Percentiles rank a stretch among this genome's conserved stretches.
Evolutionary conservation across 2,113 vertebrate species (phyloP).

Genomic region (Tragulus kanchil): DNA sequence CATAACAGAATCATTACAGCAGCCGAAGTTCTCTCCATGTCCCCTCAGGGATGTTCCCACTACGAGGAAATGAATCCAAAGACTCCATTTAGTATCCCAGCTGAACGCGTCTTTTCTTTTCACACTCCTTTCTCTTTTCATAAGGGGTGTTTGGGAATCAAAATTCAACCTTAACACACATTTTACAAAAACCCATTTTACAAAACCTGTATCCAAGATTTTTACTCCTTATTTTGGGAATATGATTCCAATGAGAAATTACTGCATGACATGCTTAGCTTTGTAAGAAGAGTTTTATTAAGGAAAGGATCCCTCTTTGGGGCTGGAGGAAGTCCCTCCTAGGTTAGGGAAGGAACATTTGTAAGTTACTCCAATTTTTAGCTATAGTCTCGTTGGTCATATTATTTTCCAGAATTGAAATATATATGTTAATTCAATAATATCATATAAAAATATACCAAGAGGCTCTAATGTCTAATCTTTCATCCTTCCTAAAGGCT

Average conservation of each 20-base stretch:
- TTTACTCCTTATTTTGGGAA: not conserved
- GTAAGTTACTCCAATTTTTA: not conserved
- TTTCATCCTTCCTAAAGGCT: not conserved
- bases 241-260: not conserved
- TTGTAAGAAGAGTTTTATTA: conserved; percentile 5
- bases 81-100: not conserved
- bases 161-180: conserved; percentile 14
- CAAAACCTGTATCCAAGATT: not conserved
- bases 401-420: not conserved
- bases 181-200: not conserved
- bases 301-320: not conserved
- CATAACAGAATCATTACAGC: not conserved
- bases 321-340: not conserved
- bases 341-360: conserved; percentile 12
- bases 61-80: not conserved
- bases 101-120: not conserved
- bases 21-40: not conserved
- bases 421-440: not conserved
- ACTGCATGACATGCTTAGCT: not conserved
- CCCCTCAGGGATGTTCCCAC: not conserved
- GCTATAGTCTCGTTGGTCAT: not conserved
- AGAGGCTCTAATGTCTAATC: not conserved
- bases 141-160: not conserved
- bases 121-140: not conserved
- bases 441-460: not conserved